A percentile compares a stretch with the other conserved stretches of the same genome.
These are phyloP conservation scores for Rutpela maculata DNA, from an alignment of 2,888 invertebrate species.

Conservation along the genomic window DNA sequence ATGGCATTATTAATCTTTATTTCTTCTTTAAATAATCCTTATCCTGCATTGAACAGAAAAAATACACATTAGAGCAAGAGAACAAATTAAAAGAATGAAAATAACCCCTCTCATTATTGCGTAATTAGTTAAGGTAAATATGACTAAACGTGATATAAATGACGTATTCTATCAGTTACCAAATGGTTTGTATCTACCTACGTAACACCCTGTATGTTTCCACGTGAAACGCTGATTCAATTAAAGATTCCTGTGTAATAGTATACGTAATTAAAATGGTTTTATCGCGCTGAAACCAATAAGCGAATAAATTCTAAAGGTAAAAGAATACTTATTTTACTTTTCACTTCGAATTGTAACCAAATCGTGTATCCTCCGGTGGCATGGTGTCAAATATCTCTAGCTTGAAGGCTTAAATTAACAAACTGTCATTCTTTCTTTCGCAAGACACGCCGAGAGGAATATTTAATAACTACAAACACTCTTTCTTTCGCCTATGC, in stretches of 20 bases:
- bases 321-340: constrained; percentile 33
- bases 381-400: constrained; percentile 59
- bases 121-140: too few species aligned
- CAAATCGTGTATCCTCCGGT: constrained; percentile 31
- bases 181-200: too few species aligned
- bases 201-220: too few species aligned
- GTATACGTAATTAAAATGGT: constrained; percentile 15
- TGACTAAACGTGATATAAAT: too few species aligned
- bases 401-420: constrained; percentile 59
- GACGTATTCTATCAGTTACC: too few species aligned
- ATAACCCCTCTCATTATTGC: too few species aligned
- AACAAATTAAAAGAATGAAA: too few species aligned
- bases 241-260: constrained; percentile 21
- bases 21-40: too few species aligned
- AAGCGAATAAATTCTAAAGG: constrained; percentile 29
- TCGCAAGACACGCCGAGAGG: constrained; percentile 59
- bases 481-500: constrained; percentile 29
- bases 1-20: too few species aligned
- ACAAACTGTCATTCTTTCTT: constrained; percentile 52
- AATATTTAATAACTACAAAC: constrained; percentile 64
- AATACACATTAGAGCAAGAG: too few species aligned
- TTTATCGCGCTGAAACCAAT: constrained; percentile 28
- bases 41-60: too few species aligned
- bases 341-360: constrained; percentile 34
- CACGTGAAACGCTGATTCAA: background rate